Evolutionary conservation across 1,140 invertebrate species (phyloP).

Genomic region (Drosophila ananassae): DNA sequence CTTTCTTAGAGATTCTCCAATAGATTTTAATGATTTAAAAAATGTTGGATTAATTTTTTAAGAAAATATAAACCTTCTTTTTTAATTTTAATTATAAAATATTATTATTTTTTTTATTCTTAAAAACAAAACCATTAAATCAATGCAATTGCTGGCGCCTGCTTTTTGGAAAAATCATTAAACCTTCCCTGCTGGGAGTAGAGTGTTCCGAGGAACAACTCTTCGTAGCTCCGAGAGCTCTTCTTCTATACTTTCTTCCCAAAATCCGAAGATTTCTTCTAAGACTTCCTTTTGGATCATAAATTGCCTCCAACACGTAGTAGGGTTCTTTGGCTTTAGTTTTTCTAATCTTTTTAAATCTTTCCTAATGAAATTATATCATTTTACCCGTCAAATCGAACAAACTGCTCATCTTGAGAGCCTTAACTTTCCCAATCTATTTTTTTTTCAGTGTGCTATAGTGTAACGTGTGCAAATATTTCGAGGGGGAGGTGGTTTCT

Average conservation of each 20-base stretch:
- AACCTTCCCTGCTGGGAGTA: conserved; percentile 82
- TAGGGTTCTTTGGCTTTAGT: conserved; percentile 35
- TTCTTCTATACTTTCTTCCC: not conserved
- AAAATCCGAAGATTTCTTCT: not conserved
- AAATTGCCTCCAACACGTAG: conserved; percentile 44
- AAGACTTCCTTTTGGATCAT: not conserved
- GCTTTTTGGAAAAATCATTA: conserved; percentile 27
- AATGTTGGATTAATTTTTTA: too few species aligned
- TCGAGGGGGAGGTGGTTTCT: conserved; percentile 29
- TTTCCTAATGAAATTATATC: not conserved
- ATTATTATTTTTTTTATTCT: not conserved
- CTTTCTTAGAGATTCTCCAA: too few species aligned
- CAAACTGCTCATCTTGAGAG: conserved; percentile 11
- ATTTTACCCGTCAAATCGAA: conserved; percentile 50
- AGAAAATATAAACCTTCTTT: too few species aligned
- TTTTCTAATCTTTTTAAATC: not conserved
- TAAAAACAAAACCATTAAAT: conserved; percentile 46
- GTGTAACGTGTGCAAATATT: conserved; percentile 25
- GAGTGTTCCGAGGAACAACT: conserved; percentile 24
- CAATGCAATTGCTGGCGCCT: conserved; percentile 60
- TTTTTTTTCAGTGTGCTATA: conserved; percentile 38
- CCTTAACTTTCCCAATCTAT: not conserved
- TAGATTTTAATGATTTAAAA: too few species aligned
- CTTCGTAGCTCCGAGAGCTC: conserved; percentile 31
- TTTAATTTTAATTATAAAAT: too few species aligned